Base-by-base conservation (phyloP, 2,113 vertebrate genomes). In the Dipodomys merriami region DNA sequence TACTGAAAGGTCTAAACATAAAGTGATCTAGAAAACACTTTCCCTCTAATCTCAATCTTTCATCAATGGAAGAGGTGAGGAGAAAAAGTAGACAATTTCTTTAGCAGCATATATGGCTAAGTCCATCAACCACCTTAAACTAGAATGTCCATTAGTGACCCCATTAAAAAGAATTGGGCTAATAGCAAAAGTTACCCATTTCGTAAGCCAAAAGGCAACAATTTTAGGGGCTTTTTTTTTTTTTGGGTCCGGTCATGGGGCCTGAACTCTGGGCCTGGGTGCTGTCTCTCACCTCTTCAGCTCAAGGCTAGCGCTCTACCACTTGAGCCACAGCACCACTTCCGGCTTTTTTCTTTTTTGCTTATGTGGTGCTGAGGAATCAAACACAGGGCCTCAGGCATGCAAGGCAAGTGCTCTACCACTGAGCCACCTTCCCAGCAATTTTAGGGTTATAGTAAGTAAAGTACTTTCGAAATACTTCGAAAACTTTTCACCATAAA, bases 401-500 rank as follows among this genome's bases (percentile, higher is more conserved):
- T 39, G 39, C 39, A 39, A 39, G 39, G 39, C 39, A 39, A 39
- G 39, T 1, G 39, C 39, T 39, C 39, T 39, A 39, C 39, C 39
- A 39, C 39, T 39, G 39, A 39, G 39, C 39, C 39, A 39, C 39
- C 5, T 39, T 39, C 39, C 39, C 78, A 96, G 95, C 27, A 92
- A 95, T 82, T 93, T 95, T 71, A 97, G 96, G 95, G 89, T 92
- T 97, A 97, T 13, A 73, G 86, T 97, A 97, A 96, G 95, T 96
- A 98, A 98, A 98, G 96, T 98, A 98, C 90, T 97, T 97, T 97
- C 95, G 33, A 88, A 97, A 97, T 83, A 96, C 90, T 97, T 97
- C 81, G 97, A 96, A 97, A 97, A 95, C 2, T 64, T 95, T 95
- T 95, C 97, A 96, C 94, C 95, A 96, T 97, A 97, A 98, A 97